Conservation (phyloP, 1,140 invertebrate genomes). For the Trissolcus basalis region DNA sequence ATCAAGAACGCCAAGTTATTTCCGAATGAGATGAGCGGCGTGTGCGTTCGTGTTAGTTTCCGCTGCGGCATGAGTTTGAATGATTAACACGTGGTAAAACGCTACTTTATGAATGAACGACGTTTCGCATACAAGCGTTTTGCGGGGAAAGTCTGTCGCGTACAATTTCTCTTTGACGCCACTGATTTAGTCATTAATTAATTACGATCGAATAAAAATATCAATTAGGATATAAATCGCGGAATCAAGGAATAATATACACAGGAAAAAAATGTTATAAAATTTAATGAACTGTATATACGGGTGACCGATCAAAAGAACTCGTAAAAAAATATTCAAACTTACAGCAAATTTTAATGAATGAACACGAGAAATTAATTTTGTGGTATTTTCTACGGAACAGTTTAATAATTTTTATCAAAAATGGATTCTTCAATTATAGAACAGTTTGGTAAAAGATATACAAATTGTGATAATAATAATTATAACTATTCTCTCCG, state of each 20-base stretch:
- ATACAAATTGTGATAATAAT: not conserved
- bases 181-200: constrained; percentile 11
- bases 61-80: constrained; percentile 60
- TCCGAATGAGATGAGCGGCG: constrained; percentile 57
- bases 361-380: no score
- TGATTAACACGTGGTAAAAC: constrained; percentile 62
- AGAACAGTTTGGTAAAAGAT: not conserved
- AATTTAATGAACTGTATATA: no score
- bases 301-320: no score
- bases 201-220: not conserved
- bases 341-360: no score
- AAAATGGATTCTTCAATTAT: no score
- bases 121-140: constrained; percentile 16
- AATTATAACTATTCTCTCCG: no score
- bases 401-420: no score
- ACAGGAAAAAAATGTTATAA: no score
- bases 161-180: constrained; percentile 9
- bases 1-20: constrained; percentile 59
- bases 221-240: no score
- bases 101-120: constrained; percentile 50
- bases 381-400: no score
- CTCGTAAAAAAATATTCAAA: no score
- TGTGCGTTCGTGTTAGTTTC: constrained; percentile 58
- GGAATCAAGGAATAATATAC: no score
- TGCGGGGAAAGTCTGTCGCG: constrained; percentile 22